Conservation (phyloP, 2,113 vertebrate genomes). For the Perca fluviatilis region DNA sequence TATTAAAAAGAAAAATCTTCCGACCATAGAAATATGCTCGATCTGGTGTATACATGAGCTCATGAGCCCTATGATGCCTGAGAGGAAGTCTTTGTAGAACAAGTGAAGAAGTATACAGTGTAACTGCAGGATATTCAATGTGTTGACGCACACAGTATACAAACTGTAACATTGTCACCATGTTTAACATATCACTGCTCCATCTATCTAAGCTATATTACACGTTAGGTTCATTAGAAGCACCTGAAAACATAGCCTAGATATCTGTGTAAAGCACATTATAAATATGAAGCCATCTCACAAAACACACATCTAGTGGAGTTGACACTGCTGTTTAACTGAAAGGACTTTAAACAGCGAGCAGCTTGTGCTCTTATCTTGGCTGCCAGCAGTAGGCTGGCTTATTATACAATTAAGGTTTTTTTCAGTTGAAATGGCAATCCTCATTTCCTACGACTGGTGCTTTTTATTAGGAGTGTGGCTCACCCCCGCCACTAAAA, state of each 20-base stretch:
- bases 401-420: conserved; percentile 80
- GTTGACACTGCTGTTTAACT: conserved; percentile 71
- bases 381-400: conserved; percentile 66
- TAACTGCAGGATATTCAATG: conserved; percentile 13
- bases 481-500: conserved; percentile 22
- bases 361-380: conserved; percentile 77
- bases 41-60: conserved; percentile 58
- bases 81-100: conserved; percentile 55
- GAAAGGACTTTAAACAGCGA: conserved; percentile 64
- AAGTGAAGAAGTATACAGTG: conserved; percentile 9
- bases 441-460: conserved; percentile 79
- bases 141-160: conserved; percentile 17
- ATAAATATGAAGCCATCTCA: conserved; percentile 65
- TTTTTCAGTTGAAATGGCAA: conserved; percentile 81
- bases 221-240: conserved; percentile 38
- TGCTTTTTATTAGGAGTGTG: conserved; percentile 75
- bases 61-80: conserved; percentile 56
- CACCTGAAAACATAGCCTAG: conserved; percentile 44
- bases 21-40: conserved; percentile 44
- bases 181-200: conserved; percentile 47
- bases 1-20: conserved; percentile 69
- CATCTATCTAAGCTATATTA: conserved; percentile 41
- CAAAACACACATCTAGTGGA: conserved; percentile 65
- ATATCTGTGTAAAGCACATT: conserved; percentile 48
- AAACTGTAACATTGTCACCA: conserved; percentile 33